phyloP scores from a whole-genome alignment of 2,797 vertebrate genomes.

The Sardinella longiceps region DNA sequence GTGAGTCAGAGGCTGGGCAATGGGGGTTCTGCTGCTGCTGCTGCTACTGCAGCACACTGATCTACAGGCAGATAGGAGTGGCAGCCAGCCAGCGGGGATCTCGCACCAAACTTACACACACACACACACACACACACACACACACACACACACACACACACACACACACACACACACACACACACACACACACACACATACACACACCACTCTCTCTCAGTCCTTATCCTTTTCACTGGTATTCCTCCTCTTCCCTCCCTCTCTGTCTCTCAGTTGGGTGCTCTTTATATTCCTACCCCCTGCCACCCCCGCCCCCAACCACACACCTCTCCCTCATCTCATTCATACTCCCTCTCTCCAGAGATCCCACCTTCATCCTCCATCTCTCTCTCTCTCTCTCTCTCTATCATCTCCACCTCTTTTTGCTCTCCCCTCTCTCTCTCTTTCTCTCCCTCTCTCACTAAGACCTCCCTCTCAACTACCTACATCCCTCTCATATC shows the following conservation, averaged over 20 bases:
- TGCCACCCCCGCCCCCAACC: not conserved
- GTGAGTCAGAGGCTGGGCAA: constrained; percentile 10
- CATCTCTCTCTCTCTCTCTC: too few species aligned
- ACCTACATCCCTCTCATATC: not conserved
- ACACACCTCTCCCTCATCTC: not conserved
- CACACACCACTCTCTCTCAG: not conserved
- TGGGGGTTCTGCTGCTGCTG: constrained; percentile 4
- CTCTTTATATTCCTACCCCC: not conserved
- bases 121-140: not conserved
- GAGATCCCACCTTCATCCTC: too few species aligned
- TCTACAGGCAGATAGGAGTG: constrained; percentile 8
- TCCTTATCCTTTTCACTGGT: not conserved
- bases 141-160: constrained; percentile 15
- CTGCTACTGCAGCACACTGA: constrained; percentile 9
- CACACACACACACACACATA: constrained; percentile 7
- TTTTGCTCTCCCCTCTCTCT: too few species aligned
- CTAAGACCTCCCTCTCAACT: too few species aligned
- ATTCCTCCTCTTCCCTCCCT: not conserved
- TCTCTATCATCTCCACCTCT: too few species aligned
- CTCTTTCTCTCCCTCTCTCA: too few species aligned
- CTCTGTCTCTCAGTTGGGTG: not conserved
- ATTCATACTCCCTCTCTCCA: not conserved
- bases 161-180: not conserved
- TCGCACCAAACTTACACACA: not conserved
- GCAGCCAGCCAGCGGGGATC: constrained; percentile 14